Base-by-base conservation (phyloP, 2,888 invertebrate genomes). In the Drosophila borborema region DNA sequence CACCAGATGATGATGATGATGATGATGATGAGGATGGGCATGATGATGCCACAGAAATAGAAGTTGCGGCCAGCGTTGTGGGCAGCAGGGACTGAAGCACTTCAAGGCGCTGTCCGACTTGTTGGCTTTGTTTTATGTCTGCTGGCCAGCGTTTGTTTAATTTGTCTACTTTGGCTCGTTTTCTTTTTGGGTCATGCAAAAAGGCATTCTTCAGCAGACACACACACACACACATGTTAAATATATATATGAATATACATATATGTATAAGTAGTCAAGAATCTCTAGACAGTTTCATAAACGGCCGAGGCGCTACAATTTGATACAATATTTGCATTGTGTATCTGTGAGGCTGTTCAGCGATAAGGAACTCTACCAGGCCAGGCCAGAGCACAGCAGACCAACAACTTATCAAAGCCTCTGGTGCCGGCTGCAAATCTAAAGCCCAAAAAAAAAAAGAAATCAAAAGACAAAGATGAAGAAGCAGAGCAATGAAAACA, bases 91-190 rank as follows among this genome's bases (percentile, higher is more conserved):
- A 62, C 51, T 72, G 87, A 73, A 70, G 67, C 80, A 86, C 88
- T 83, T 83, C 82, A 88, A 88, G 88, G 83, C 86, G 71, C 63
- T 69, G 69, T 60, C 77, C 66, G 41, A 58, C 54, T 69, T 63
- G 75, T 66, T 85, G 82, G 51, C 79, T 67, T 71, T 66, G 81
- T 64, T 74, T 80, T 65, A 77, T 82, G 84, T 63, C 61, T 51
- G 56, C 38, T 51, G 56, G 38, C 77, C 72, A 69, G 67, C 81
- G 86, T 83, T 83, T 83, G 86, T 86, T 83, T 83, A 88, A 88
- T 83, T 77, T 86, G 86, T 86, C 83, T 86, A 80, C 86, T 80
- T 77, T 74, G 80, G 82, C 64, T 83, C 45, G 18, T 45, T 43
- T 18, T 31, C 45, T 64, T 64, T 67, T 48, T 67, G 82, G 83